A percentile compares a stretch with the other conserved stretches of the same genome.
phyloP scores from a whole-genome alignment of 2,888 invertebrate genomes.

The Thumatha senex region DNA sequence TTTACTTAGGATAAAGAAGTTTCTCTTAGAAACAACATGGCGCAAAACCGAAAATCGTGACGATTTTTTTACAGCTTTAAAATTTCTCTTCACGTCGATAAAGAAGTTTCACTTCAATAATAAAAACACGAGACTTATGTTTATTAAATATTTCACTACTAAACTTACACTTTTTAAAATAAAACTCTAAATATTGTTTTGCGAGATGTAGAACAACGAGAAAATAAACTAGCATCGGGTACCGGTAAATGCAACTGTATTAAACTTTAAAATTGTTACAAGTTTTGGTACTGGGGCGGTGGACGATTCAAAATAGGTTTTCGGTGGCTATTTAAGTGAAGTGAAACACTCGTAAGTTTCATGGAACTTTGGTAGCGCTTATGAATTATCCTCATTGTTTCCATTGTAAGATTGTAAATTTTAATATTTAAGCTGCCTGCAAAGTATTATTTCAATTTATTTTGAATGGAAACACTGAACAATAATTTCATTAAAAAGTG shows the following conservation, averaged over 20 bases:
- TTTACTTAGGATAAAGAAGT: too few relatives aligned
- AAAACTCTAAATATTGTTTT: slow-evolving; percentile 23
- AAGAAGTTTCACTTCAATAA: too few relatives aligned
- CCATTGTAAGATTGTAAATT: slow-evolving; percentile 13
- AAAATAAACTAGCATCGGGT: slow-evolving; percentile 49
- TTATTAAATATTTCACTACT: too few relatives aligned
- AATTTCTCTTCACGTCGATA: too few relatives aligned
- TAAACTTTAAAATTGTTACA: slow-evolving; percentile 55
- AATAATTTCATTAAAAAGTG: background rate
- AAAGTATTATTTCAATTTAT: background rate
- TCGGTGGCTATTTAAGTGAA: slow-evolving; percentile 37
- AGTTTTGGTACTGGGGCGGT: slow-evolving; percentile 35
- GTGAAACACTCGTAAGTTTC: slow-evolving; percentile 31
- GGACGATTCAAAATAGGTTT: slow-evolving; percentile 34
- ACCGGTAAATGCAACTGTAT: slow-evolving; percentile 50
- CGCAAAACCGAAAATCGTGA: too few relatives aligned
- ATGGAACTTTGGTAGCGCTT: slow-evolving; percentile 33
- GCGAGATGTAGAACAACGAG: slow-evolving; percentile 27
- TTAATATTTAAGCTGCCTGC: slow-evolving; percentile 3
- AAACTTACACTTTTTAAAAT: too few relatives aligned
- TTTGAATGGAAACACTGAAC: background rate
- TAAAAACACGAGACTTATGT: background rate
- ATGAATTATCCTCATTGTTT: slow-evolving; percentile 21
- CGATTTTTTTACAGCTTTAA: too few relatives aligned
- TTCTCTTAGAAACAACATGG: too few relatives aligned